These are phyloP conservation scores for Hylaeus anthracinus DNA, from an alignment of 1,140 invertebrate genomes.

Conservation along the genomic window DNA sequence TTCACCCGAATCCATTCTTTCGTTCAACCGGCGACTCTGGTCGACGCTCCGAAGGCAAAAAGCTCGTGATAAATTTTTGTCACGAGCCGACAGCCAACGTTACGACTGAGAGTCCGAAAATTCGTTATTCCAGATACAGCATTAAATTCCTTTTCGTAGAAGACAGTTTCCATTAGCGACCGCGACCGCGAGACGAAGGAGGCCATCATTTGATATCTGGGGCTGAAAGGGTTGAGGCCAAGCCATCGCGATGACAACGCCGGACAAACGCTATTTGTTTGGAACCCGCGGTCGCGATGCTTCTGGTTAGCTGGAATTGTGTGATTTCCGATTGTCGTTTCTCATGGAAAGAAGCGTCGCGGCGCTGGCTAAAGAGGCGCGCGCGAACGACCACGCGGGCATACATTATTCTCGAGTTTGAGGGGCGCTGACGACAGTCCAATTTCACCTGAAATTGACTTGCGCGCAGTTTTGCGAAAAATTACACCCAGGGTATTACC, in stretches of 20 bases:
- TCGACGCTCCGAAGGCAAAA: background rate
- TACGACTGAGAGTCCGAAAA: background rate
- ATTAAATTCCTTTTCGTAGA: conserved; percentile 15
- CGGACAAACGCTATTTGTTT: conserved; percentile 54
- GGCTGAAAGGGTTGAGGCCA: background rate
- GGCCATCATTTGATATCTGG: conserved; percentile 30
- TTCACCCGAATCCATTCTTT: background rate
- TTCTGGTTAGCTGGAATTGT: conserved; percentile 52
- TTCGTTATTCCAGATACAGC: conserved; percentile 13
- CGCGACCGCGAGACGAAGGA: background rate
- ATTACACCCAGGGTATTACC: background rate
- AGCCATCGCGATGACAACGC: background rate
- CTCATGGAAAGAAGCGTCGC: conserved; percentile 57
- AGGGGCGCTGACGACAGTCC: conserved; percentile 24
- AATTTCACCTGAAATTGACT: conserved; percentile 49
- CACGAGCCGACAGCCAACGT: conserved; percentile 7
- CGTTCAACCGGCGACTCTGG: background rate
- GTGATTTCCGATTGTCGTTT: conserved; percentile 73
- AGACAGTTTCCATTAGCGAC: conserved; percentile 33
- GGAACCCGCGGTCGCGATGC: conserved; percentile 19
- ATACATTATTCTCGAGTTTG: conserved; percentile 44
- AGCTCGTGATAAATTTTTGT: conserved; percentile 8
- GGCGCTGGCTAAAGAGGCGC: conserved; percentile 42
- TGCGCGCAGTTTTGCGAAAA: conserved; percentile 29
- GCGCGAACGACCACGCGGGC: conserved; percentile 37